Conservation (phyloP, 2,888 invertebrate species). For the Torymus texanus region DNA sequence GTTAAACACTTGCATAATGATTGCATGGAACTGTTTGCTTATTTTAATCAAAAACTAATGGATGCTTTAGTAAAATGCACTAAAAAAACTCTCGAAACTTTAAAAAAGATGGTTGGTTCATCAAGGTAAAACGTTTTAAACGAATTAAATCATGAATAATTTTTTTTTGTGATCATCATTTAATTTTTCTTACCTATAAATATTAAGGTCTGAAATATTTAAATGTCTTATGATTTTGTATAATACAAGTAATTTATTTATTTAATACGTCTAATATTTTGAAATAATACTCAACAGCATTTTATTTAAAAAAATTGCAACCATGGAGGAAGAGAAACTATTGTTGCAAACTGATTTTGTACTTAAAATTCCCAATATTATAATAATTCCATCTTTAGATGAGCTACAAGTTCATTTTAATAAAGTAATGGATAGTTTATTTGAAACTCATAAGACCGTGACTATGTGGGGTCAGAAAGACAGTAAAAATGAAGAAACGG, state of each 20-base stretch:
- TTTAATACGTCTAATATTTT: not conserved
- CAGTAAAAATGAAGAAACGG: conserved; percentile 23
- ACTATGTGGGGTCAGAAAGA: conserved; percentile 81
- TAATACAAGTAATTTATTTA: too few species aligned
- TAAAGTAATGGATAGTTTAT: conserved; percentile 80
- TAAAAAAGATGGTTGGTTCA: conserved; percentile 79
- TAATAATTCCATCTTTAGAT: conserved; percentile 81
- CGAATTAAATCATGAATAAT: not conserved
- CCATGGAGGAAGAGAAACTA: conserved; percentile 68
- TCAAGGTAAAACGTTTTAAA: conserved; percentile 61
- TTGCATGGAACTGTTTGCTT: conserved; percentile 88
- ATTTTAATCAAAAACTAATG: conserved; percentile 85
- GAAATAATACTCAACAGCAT: conserved; percentile 20
- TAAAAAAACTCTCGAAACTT: conserved; percentile 82
- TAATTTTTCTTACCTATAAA: too few species aligned
- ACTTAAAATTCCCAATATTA: conserved; percentile 81
- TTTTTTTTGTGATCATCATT: too few species aligned
- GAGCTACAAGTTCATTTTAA: conserved; percentile 83
- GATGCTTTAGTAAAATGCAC: conserved; percentile 86
- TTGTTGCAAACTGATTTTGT: conserved; percentile 81
- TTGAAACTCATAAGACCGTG: conserved; percentile 84
- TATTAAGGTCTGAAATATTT: too few species aligned
- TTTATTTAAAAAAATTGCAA: conserved; percentile 39
- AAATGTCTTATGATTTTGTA: too few species aligned
- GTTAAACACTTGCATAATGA: conserved; percentile 81